Base-by-base conservation (phyloP, 2,888 invertebrate genomes). In the Psylliodes chrysocephalus region DNA sequence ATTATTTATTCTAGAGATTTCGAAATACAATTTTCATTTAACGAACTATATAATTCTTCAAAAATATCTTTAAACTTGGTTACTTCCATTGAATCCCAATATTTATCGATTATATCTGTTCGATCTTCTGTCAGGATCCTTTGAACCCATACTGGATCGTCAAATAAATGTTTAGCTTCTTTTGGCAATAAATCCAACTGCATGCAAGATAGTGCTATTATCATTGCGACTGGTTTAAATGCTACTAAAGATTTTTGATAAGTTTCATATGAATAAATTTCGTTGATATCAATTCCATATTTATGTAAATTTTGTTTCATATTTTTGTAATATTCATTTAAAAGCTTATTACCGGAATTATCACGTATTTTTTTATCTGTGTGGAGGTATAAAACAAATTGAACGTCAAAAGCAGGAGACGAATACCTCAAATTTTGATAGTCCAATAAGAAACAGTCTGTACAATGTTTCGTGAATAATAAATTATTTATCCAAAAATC, bases 401-500 rank as follows among this genome's bases (percentile, higher is more conserved):
- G n/a, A n/a, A n/a, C n/a, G n/a, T n/a, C n/a, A n/a, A n/a, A n/a
- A n/a, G n/a, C n/a, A n/a, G n/a, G n/a, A 84, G 1, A 89, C 81
- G 73, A n/a, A n/a, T n/a, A n/a, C n/a, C 78, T 67, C n/a, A 74
- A 69, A 4, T 72, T 63, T 71, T 81, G 80, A 63, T 75, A 82
- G 70, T 81, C 81, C 3, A 81, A 62, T 6, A 81, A 62, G 46
- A 73, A 74, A 47, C 75, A 77, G 17, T 75, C 72, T 1, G 71
- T 65, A 14, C 75, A 74, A 12, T 38, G 25, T 1, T 35, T 42
- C 8, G 75, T 71, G 53, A 78, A 76, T 55, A 81, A 60, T 10
- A 78, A 62, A 65, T 81, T 81, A 44, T 73, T 75, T 5, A 68
- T 63, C 73, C 79, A 78, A 61, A 79, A 51, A 69, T 81, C 80